Conservation (phyloP, 35 echinoderm and acorn worm species). For the Lytechinus pictus region DNA sequence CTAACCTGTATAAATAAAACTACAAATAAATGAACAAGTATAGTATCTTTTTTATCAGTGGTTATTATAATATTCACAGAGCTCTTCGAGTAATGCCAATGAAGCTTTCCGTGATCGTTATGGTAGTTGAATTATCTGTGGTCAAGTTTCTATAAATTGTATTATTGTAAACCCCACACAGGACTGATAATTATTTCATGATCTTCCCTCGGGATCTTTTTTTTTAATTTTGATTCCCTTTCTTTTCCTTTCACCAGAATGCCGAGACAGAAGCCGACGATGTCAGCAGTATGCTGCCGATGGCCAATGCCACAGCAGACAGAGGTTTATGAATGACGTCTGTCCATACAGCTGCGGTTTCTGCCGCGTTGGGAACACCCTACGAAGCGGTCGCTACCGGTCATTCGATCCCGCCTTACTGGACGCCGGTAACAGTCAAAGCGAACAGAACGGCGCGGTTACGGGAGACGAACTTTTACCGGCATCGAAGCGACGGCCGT, state of each 20-base stretch:
- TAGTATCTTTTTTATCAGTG: too few relatives aligned
- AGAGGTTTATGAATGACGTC: neutral
- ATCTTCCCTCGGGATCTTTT: too few relatives aligned
- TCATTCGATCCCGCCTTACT: neutral
- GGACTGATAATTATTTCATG: too few relatives aligned
- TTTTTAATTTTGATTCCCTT: neutral
- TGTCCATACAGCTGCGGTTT: conserved; percentile 48
- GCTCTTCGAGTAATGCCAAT: too few relatives aligned
- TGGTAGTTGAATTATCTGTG: too few relatives aligned
- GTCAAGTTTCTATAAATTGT: too few relatives aligned
- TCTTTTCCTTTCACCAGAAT: neutral
- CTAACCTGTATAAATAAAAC: too few relatives aligned
- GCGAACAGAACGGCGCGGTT: neutral
- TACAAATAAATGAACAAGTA: too few relatives aligned
- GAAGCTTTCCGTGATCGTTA: too few relatives aligned
- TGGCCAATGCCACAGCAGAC: neutral
- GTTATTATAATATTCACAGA: too few relatives aligned
- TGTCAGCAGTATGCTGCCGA: neutral
- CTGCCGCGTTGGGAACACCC: conserved; percentile 3
- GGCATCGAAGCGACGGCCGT: neutral
- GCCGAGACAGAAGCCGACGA: neutral
- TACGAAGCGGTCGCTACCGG: neutral
- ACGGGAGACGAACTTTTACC: neutral
- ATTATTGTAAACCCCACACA: too few relatives aligned
- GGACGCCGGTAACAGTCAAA: neutral